Percentiles rank a stretch among this genome's conserved stretches.
These are phyloP conservation scores for Triplophysa siluroides DNA, from an alignment of 2,113 vertebrate genomes.

Conservation along the genomic window DNA sequence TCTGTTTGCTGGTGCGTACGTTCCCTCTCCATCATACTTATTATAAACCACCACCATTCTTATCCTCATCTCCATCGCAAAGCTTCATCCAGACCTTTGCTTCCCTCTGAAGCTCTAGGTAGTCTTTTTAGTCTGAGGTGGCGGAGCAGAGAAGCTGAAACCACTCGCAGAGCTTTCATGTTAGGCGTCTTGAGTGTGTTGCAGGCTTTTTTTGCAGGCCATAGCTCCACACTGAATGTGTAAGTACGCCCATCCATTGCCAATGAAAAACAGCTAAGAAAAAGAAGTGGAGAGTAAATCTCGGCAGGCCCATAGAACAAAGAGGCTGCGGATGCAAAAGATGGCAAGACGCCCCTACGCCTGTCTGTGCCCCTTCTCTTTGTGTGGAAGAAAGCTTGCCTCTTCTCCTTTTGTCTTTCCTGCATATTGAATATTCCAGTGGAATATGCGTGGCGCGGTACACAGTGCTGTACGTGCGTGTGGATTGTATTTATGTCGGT, in stretches of 20 bases:
- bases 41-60: conserved; percentile 10
- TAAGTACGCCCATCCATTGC: conserved; percentile 41
- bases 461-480: conserved; percentile 22
- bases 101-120: conserved; percentile 37
- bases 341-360: conserved; percentile 46
- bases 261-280: conserved; percentile 29
- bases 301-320: conserved; percentile 55
- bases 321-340: conserved; percentile 51
- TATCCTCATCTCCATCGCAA: conserved; percentile 38
- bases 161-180: conserved; percentile 46
- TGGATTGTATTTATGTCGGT: conserved; percentile 25
- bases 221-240: conserved; percentile 39
- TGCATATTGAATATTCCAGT: conserved; percentile 51
- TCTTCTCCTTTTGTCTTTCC: conserved; percentile 48
- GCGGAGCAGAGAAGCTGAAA: conserved; percentile 31
- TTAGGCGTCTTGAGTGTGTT: conserved; percentile 28
- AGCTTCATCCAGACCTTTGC: conserved; percentile 36
- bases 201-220: conserved; percentile 29
- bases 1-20: conserved; percentile 16
- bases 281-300: conserved; percentile 27
- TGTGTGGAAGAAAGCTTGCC: conserved; percentile 27
- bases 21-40: conserved; percentile 38
- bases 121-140: conserved; percentile 27
- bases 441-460: conserved; percentile 25
- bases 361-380: conserved; percentile 42